Base-by-base conservation (phyloP, 2,888 invertebrate genomes). In the Caenorhabditis sp. region DNA sequence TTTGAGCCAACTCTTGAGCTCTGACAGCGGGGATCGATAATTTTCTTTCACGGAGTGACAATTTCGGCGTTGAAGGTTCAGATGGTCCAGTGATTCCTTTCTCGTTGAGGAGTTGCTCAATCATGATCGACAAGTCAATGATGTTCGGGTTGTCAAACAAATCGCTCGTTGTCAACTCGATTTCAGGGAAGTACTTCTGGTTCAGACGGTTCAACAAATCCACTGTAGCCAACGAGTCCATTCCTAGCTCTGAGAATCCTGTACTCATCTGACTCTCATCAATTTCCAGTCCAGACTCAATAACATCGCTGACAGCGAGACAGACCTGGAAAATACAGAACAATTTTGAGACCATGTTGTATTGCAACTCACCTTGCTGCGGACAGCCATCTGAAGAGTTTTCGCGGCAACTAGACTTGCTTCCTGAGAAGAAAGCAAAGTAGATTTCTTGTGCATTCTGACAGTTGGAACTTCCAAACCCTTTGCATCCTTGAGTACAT, bases 181-280 rank as follows among this genome's bases (percentile, higher is more conserved):
- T 84, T 47, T 84, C 80, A 72, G 80, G 81, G 63, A 83, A 82
- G 24, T 85, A 88, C 28, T 86, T 85, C 16, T 82, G 80, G 49
- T 85, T 87, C 8, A 88, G 51, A 35, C 85, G 68, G 64, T 89
- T 89, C 41, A 88, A 61, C 38, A 91, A 86, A 49, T 89, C 90
- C 22, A 90, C 86, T 24, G 90, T 54, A 8, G 87, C 82, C 61
- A 91, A 70, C 0, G 90, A 90, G 56, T 91, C 91, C 77, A 90
- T 70, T 44, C 90, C 90, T 19, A 91, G 82, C 22, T 90, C 90
- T 35, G 88, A 80, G 72, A 90, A 89, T 8, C 88, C 89, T 22
- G 80, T 69, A 16, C 79, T 76, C 66, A 80, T 66, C 31, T 82
- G 79, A 44, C 66, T 73, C 19, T 82, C 80, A 24, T 84, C 80